phyloP scores from a whole-genome alignment of 2,113 vertebrate species.

The Carassius auratus region DNA sequence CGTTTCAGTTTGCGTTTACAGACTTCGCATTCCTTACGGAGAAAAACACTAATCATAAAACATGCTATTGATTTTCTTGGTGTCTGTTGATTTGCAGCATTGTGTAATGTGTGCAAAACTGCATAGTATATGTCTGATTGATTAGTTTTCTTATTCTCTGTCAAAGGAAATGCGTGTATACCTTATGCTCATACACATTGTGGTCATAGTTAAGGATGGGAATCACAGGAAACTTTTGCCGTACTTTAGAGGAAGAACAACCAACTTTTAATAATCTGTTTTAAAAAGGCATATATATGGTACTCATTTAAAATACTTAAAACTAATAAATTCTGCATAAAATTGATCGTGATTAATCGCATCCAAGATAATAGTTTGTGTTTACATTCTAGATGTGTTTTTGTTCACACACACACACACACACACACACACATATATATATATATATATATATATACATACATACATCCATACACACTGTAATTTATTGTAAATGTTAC shows the following conservation, averaged over 20 bases:
- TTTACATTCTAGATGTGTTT: too few relatives aligned
- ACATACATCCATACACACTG: too few relatives aligned
- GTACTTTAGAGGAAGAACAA: background rate
- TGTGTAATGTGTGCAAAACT: background rate
- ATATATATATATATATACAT: too few relatives aligned
- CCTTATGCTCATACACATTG: background rate
- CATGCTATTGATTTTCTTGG: background rate
- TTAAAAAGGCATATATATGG: background rate
- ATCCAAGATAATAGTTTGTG: too few relatives aligned
- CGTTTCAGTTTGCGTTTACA: background rate
- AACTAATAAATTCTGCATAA: too few relatives aligned
- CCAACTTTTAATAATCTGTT: background rate
- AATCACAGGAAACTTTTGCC: background rate
- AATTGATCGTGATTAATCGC: too few relatives aligned
- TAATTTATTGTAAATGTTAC: too few relatives aligned
- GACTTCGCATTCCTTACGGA: background rate
- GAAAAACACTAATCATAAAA: background rate
- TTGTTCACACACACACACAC: too few relatives aligned
- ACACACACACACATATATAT: too few relatives aligned
- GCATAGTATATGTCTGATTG: background rate
- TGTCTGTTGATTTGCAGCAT: background rate
- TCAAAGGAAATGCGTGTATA: background rate
- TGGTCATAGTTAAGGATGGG: background rate
- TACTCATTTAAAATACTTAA: background rate
- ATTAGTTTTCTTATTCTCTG: background rate